Base-by-base conservation (phyloP, 2,888 invertebrate genomes). In the Azorinus chamasolen region DNA sequence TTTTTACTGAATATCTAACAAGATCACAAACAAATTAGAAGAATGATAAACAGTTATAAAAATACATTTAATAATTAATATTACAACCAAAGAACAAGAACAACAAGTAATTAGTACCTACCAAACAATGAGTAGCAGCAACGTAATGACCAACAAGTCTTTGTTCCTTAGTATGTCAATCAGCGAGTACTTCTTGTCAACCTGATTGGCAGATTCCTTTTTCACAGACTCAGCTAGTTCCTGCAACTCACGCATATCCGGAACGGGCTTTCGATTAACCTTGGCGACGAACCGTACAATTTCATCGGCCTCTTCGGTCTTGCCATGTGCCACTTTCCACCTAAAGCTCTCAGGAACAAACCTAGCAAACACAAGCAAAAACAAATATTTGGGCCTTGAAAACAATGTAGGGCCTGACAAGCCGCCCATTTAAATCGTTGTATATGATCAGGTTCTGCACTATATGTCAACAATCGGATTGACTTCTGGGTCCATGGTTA, bases 281-380 rank as follows among this genome's bases (percentile, higher is more conserved):
- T 59, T 59, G 22, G 59, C 59, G 0, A 87, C 82, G 24, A 57
- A 65, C 12, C 25, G 39, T 4, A 85, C 69, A 14, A 83, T 71
- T 12, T 37, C 48, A 46, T 80, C 62, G 0, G 86, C 85, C 0
- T 84, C 75, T 4, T 65, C 50, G 0, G 75, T 18, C 20, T 75
- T 64, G 39, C 77, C 62, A 46, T 76, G 77, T 10, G 65, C 58
- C 0, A 84, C 76, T 18, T 81, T 69, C 83, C 85, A 87, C 12
- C 85, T 69, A 46, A 82, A 81, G 65, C 86, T 87, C 53, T 87
- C 86, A 0, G 83, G 84, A 8, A 87, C 69, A 59, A 83, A 71
- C 76, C 86, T 87, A 46, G 5, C 10, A 8, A 25, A 25, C 24
- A 18, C 5, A 12, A n/a, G n/a, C n/a, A n/a, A n/a, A n/a, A n/a